phyloP scores from a whole-genome alignment of 2,113 vertebrate genomes.

The Microcebus tavaratra region DNA sequence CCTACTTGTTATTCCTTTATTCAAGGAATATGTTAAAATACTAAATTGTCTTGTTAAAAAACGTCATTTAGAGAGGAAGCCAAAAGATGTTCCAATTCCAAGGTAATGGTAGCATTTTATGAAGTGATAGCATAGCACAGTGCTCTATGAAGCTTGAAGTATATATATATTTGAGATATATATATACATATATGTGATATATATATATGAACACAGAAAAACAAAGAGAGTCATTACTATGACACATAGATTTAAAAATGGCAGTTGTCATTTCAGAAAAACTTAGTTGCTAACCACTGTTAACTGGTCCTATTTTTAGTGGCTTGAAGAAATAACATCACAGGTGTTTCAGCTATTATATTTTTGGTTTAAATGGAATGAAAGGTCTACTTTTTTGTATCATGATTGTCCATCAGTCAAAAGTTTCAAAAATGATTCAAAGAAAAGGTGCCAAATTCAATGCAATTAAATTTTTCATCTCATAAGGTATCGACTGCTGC shows the following conservation, averaged over 20 bases:
- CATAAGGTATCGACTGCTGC: neutral
- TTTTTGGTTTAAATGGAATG: neutral
- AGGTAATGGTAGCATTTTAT: neutral
- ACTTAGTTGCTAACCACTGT: neutral
- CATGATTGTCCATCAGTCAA: neutral
- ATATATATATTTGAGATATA: neutral
- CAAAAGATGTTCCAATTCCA: neutral
- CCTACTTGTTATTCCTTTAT: neutral
- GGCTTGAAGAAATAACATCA: neutral
- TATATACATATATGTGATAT: neutral
- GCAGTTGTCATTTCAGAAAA: neutral
- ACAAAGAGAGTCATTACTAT: neutral
- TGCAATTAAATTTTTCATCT: neutral
- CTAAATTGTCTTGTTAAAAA: neutral
- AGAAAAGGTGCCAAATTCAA: neutral
- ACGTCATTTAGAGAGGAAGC: neutral
- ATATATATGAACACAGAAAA: neutral
- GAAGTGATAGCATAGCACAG: neutral
- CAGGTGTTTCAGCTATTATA: neutral
- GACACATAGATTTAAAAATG: neutral
- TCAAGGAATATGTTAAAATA: neutral
- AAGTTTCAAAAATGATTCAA: neutral
- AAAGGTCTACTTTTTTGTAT: neutral
- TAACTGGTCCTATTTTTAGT: neutral
- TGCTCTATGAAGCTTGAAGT: neutral